Conservation (phyloP, 2,888 invertebrate genomes). For the Ceriagrion tenellum region DNA sequence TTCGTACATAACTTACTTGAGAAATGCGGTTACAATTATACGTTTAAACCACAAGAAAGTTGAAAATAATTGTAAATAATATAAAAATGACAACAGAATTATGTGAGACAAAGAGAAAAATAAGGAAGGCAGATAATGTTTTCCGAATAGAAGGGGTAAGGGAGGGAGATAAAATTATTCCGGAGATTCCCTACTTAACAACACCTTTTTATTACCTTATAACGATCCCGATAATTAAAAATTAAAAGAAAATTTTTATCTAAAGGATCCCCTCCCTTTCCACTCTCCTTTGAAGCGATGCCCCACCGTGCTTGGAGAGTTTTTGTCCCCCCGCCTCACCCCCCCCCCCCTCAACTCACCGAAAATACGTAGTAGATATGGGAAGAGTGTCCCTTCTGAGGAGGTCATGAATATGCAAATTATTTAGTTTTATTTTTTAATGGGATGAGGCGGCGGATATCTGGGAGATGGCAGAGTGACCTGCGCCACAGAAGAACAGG, state of each 20-base stretch:
- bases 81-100: too few species aligned
- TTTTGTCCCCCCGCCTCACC: background rate
- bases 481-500: background rate
- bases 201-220: conserved; percentile 55
- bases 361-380: conserved; percentile 11
- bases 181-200: conserved; percentile 42
- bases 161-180: conserved; percentile 15
- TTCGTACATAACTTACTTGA: too few species aligned
- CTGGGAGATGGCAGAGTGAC: background rate
- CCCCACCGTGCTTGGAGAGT: background rate
- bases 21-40: background rate
- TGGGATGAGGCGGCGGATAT: background rate
- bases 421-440: background rate
- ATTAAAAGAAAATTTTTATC: conserved; percentile 44
- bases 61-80: conserved; percentile 10
- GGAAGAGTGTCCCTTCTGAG: conserved; percentile 10
- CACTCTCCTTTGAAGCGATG: background rate
- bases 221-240: conserved; percentile 63
- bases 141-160: background rate
- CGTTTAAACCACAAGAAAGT: background rate
- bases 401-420: conserved; percentile 58
- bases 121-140: too few species aligned
- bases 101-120: too few species aligned
- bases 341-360: background rate
- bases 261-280: background rate